phyloP scores from a whole-genome alignment of 1,140 invertebrate species.

The Zaprionus lachaisei region DNA sequence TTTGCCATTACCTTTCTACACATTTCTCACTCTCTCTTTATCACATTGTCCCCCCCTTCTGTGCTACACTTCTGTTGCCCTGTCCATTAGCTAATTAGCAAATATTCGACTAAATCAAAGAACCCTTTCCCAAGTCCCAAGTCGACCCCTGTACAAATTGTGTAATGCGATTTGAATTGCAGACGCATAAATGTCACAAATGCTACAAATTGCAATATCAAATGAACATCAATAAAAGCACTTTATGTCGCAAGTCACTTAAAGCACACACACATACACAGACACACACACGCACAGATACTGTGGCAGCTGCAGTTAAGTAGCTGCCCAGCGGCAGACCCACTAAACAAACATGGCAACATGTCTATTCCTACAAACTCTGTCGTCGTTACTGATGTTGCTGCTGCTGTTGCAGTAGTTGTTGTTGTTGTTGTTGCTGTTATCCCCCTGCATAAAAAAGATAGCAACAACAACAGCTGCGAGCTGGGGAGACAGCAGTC shows the following conservation, averaged over 20 bases:
- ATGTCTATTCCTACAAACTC: conserved; percentile 58
- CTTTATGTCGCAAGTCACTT: conserved; percentile 80
- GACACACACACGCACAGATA: conserved; percentile 17
- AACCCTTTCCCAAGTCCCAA: conserved; percentile 5
- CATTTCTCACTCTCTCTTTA: background rate
- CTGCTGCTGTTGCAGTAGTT: background rate
- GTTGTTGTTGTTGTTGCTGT: conserved; percentile 2
- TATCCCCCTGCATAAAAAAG: conserved; percentile 18
- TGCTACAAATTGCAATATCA: conserved; percentile 79
- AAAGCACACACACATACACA: conserved; percentile 39
- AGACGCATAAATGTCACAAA: conserved; percentile 82
- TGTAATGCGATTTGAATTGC: conserved; percentile 75
- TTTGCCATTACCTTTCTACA: background rate
- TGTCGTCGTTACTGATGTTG: background rate
- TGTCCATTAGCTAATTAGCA: conserved; percentile 36
- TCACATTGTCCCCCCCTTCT: background rate
- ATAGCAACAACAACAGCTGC: conserved; percentile 7
- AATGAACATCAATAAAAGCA: conserved; percentile 82
- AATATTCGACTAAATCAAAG: conserved; percentile 14
- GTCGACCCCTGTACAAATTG: conserved; percentile 45
- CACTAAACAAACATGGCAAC: conserved; percentile 73
- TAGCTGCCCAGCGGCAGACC: conserved; percentile 52
- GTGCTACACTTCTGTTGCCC: background rate
- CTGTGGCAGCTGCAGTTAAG: conserved; percentile 42
- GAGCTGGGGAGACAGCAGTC: conserved; percentile 23